A percentile compares a stretch with the other conserved stretches of the same genome.
phyloP scores from a whole-genome alignment of 1,140 invertebrate genomes.

The Lordiphosa stackelbergi region DNA sequence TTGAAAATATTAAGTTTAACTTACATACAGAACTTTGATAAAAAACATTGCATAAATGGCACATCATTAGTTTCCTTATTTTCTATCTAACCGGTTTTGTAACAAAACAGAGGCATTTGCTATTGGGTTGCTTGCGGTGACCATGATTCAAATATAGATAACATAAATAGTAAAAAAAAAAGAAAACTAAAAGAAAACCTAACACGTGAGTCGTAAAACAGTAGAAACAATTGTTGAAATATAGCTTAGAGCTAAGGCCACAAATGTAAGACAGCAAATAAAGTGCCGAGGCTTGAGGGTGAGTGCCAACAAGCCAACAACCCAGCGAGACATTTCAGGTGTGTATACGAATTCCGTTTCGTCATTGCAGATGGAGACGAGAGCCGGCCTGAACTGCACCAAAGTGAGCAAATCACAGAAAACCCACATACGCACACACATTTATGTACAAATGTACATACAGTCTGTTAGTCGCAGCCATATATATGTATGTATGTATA shows the following conservation, averaged over 20 bases:
- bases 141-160: no score
- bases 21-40: no score
- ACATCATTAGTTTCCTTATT: no score
- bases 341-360: slow-evolving; percentile 33
- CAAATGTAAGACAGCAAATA: background rate
- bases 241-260: slow-evolving; percentile 1
- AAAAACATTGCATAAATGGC: no score
- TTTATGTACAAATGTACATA: background rate
- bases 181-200: background rate
- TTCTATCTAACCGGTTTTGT: no score
- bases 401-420: slow-evolving; percentile 22
- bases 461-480: background rate
- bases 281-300: background rate
- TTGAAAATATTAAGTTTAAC: no score
- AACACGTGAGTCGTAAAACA: slow-evolving; percentile 23
- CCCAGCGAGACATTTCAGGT: slow-evolving; percentile 55
- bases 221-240: background rate
- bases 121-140: background rate
- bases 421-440: slow-evolving; percentile 13
- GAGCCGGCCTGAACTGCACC: slow-evolving; percentile 6
- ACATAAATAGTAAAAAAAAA: no score
- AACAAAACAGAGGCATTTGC: slow-evolving; percentile 1
- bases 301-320: background rate
- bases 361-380: slow-evolving; percentile 21
- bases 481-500: background rate